Evolutionary conservation across 2,888 invertebrate species (phyloP).

Genomic region (Clusia tigrina): DNA sequence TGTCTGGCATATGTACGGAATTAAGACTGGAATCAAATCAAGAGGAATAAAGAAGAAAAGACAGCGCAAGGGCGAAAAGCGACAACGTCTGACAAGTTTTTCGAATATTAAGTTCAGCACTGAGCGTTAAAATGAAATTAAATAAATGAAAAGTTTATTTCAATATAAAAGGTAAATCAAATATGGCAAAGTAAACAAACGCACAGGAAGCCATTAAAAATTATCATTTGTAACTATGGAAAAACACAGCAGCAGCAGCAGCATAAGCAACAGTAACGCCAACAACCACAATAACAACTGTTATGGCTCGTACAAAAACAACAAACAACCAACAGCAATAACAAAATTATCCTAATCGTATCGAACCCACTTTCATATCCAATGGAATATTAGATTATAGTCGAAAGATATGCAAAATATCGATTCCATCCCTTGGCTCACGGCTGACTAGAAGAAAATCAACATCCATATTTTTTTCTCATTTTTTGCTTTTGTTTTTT

Average conservation of each 20-base stretch:
- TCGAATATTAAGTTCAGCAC: conserved; percentile 52
- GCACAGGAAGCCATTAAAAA: conserved; percentile 58
- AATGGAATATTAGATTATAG: background rate
- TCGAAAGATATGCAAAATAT: conserved; percentile 37
- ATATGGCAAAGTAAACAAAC: conserved; percentile 53
- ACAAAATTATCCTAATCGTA: background rate
- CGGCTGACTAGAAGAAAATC: conserved; percentile 26
- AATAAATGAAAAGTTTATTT: conserved; percentile 49
- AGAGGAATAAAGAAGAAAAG: background rate
- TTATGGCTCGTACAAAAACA: background rate
- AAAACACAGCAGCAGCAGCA: too few relatives aligned
- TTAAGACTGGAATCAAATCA: conserved; percentile 33
- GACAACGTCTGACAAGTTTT: conserved; percentile 25
- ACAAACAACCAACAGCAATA: background rate
- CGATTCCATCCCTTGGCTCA: conserved; percentile 55
- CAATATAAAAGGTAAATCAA: conserved; percentile 41
- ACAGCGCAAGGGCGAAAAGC: background rate
- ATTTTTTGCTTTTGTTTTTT: conserved; percentile 11
- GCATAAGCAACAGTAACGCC: too few relatives aligned
- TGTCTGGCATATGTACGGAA: conserved; percentile 41
- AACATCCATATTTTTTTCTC: too few relatives aligned
- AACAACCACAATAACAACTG: background rate
- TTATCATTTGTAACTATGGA: conserved; percentile 57
- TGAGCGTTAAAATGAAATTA: conserved; percentile 1
- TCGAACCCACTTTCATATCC: background rate